Percentiles rank a stretch among this genome's conserved stretches.
Conservation (phyloP, 1,140 invertebrate genomes). For the Plutomurus gul region DNA sequence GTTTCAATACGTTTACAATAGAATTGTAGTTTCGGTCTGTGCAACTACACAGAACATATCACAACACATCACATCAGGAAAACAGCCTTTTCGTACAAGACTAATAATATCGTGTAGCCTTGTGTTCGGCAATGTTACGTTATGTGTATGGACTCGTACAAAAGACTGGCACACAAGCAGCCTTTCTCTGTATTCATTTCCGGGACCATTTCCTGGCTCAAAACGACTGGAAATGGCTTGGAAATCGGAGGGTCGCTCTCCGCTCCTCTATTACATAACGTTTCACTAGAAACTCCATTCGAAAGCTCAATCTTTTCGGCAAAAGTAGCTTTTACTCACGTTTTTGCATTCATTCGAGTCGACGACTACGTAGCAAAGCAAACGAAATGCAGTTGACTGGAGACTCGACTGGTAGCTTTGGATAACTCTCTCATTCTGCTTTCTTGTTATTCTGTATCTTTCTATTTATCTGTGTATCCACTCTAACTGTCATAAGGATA, state of each 20-base stretch:
- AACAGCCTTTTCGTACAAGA: not conserved
- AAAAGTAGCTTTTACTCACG: constrained; percentile 3
- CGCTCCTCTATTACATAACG: constrained; percentile 11
- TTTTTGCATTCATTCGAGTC: not conserved
- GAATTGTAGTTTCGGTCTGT: not conserved
- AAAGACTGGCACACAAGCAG: constrained; percentile 29
- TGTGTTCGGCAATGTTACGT: not conserved
- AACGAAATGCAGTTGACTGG: too few species aligned
- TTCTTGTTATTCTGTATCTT: constrained; percentile 26
- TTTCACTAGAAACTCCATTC: constrained; percentile 23
- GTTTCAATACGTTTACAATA: not conserved
- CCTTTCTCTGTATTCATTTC: constrained; percentile 50
- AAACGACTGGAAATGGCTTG: constrained; percentile 45
- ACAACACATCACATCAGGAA: constrained; percentile 1
- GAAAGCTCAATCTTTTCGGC: constrained; percentile 5
- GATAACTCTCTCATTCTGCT: not conserved
- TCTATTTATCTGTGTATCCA: constrained; percentile 21
- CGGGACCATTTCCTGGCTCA: constrained; percentile 49
- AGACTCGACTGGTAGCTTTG: not conserved
- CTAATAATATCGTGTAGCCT: not conserved
- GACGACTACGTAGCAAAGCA: not conserved
- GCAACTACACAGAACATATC: not conserved
- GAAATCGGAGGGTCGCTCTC: constrained; percentile 40
- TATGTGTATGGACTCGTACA: not conserved
- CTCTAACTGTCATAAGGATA: constrained; percentile 21